Evolutionary conservation across 2,797 vertebrate genomes (phyloP).

Genomic region (Peromyscus aztecus): DNA sequence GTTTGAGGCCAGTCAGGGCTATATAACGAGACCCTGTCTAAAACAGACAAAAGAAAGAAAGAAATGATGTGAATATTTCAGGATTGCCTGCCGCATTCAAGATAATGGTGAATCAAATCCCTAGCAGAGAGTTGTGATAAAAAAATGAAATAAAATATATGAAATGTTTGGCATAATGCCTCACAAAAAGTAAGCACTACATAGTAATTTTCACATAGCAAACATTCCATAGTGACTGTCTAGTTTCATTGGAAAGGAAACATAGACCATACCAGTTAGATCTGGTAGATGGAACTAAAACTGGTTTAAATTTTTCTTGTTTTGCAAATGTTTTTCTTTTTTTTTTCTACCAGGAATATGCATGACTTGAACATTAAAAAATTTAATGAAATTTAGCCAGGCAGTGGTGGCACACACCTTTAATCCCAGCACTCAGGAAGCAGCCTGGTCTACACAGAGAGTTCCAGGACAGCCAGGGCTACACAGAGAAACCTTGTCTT

Average conservation of each 20-base stretch:
- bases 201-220: not conserved
- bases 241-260: slow-evolving; percentile 37
- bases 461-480: not conserved
- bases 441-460: not conserved
- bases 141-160: not conserved
- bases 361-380: not conserved
- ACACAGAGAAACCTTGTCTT: not conserved
- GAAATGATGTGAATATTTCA: not conserved
- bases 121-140: not conserved
- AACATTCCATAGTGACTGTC: not conserved
- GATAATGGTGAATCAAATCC: not conserved
- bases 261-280: not conserved
- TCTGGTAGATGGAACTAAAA: not conserved
- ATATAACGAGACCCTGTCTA: not conserved
- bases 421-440: not conserved
- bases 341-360: slow-evolving; percentile 28
- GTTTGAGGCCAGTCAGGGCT: not conserved
- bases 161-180: not conserved
- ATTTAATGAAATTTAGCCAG: not conserved
- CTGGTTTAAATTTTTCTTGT: slow-evolving; percentile 28
- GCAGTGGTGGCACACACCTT: not conserved
- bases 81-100: not conserved
- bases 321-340: not conserved
- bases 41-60: not conserved
- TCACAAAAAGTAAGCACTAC: not conserved